These are phyloP conservation scores for Nomada lathburiana DNA, from an alignment of 2,888 invertebrate species.

Conservation along the genomic window DNA sequence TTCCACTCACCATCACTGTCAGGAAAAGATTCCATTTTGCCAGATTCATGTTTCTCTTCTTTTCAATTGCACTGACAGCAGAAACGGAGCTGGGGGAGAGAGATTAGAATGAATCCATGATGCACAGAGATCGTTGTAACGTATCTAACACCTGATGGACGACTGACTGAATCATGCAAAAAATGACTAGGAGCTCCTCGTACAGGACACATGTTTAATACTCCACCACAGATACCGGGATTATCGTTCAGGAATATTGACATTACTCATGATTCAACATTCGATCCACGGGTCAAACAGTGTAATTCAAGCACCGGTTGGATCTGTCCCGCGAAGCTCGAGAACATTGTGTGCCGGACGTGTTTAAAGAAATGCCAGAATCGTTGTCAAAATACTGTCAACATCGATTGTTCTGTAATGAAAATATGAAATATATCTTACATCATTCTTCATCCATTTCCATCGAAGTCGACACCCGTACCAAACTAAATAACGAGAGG, in stretches of 20 bases:
- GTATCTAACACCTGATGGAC: conserved; percentile 60
- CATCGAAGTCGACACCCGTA: too few relatives aligned
- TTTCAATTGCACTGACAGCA: conserved; percentile 17
- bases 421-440: neutral
- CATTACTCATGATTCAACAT: conserved; percentile 75
- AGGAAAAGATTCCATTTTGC: conserved; percentile 36
- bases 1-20: conserved; percentile 55
- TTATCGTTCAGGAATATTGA: conserved; percentile 68
- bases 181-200: conserved; percentile 37
- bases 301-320: conserved; percentile 59
- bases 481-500: too few relatives aligned
- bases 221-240: conserved; percentile 56
- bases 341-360: conserved; percentile 39
- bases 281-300: conserved; percentile 66
- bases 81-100: conserved; percentile 1
- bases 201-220: conserved; percentile 58
- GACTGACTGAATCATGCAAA: conserved; percentile 72
- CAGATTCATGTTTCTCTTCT: conserved; percentile 45
- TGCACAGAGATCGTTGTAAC: conserved; percentile 16
- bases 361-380: neutral
- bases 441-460: too few relatives aligned
- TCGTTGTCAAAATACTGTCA: neutral
- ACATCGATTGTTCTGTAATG: neutral
- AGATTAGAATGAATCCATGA: conserved; percentile 35
- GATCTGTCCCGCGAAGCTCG: conserved; percentile 58